Percentiles rank a stretch among this genome's conserved stretches.
These are phyloP conservation scores for Agrilus cyanescens DNA, from an alignment of 2,888 invertebrate species.

Conservation along the genomic window DNA sequence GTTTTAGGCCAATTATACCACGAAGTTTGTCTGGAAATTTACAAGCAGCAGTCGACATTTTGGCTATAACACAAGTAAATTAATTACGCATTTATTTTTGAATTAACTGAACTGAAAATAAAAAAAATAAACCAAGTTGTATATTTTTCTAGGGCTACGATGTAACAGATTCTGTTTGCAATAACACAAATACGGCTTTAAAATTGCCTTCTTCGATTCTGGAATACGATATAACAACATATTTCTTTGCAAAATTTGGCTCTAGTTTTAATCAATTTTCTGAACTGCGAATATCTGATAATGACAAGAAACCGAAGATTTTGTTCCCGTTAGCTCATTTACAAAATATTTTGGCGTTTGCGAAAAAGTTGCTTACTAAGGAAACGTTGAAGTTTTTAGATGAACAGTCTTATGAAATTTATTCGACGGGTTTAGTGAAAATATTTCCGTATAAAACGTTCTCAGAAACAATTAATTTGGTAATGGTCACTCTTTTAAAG, in stretches of 20 bases:
- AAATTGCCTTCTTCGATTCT: not conserved
- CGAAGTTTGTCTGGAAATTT: conserved; percentile 78
- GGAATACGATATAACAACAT: conserved; percentile 63
- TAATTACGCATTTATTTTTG: not conserved
- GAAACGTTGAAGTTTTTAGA: conserved; percentile 68
- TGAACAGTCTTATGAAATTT: conserved; percentile 71
- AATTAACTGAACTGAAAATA: not conserved
- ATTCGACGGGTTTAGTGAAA: conserved; percentile 54
- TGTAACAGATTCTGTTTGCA: conserved; percentile 24
- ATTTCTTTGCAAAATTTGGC: conserved; percentile 86
- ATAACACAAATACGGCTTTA: not conserved
- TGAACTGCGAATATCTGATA: conserved; percentile 66
- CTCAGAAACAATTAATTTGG: conserved; percentile 88
- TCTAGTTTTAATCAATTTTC: conserved; percentile 88
- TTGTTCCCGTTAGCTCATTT: conserved; percentile 68
- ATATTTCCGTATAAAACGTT: conserved; percentile 87
- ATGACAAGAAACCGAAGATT: conserved; percentile 48
- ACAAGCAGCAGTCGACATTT: conserved; percentile 47
- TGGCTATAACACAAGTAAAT: conserved; percentile 25
- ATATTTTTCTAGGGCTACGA: conserved; percentile 24
- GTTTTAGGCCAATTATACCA: conserved; percentile 81
- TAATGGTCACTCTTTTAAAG: conserved; percentile 80
- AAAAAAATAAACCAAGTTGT: not conserved
- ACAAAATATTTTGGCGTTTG: conserved; percentile 64
- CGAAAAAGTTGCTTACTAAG: conserved; percentile 77